Evolutionary conservation across 2,113 vertebrate species (phyloP), one percentile per base, ranked within the genome.

Genomic region (Proterorhinus semilunaris): DNA sequence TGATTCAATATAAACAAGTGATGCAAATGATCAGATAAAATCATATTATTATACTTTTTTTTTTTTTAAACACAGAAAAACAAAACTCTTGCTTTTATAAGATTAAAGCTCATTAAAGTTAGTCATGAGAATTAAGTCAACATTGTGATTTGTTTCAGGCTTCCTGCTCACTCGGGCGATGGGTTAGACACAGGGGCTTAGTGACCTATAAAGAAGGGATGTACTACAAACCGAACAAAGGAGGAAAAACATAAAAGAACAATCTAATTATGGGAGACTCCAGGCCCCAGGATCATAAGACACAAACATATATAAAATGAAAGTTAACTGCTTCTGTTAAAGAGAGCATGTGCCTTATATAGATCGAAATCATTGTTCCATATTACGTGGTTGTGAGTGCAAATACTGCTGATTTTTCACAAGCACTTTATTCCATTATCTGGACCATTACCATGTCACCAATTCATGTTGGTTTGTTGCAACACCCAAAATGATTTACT

Each of bases 161-260:
- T 88, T 89, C 77, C 66, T 87, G 80, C 85, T 92, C 86, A 91
- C 91, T 91, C 87, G 88, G 76, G 72, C 79, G 83, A 91, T 91
- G 88, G 82, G 78, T 13, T 50, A 66, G 42, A 71, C 68, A 78
- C 85, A 79, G 73, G 49, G 78, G 84, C 74, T 49, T 65, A 61
- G 76, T 74, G 75, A 85, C 85, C 83, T 84, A 85, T 92, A 92
- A 91, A 93, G 80, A 10, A 65, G 45, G 61, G 62, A 81, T 73
- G 68, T 47, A 74, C 27, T 74, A 71, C 69, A 75, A 66, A 78
- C 10, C 62, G 54, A 50, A 55, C 36, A 54, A 43, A 64, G 27
- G 44, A 17, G 27, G 16, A 4, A 62, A 69, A 75, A 76, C 66
- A 55, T 82, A 69, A 79, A 81, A 76, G 86, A 85, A 87, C 82